phyloP scores from a whole-genome alignment of 2,113 vertebrate species.

The Bos indicus region DNA sequence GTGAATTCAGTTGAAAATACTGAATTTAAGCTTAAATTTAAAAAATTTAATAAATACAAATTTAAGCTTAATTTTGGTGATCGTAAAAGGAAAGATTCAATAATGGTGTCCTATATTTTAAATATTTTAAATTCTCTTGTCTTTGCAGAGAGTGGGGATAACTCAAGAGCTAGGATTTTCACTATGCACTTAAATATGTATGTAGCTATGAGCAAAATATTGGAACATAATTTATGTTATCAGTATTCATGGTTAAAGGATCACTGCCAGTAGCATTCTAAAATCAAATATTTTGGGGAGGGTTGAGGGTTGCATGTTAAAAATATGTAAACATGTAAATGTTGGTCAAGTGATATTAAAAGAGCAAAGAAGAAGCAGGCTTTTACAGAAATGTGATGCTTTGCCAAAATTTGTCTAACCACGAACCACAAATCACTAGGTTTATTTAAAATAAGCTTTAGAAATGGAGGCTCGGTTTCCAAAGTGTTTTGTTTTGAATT shows the following conservation, averaged over 20 bases:
- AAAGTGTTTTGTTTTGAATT: slow-evolving; percentile 48
- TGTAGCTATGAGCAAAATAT: not conserved
- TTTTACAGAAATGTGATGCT: not conserved
- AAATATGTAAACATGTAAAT: not conserved
- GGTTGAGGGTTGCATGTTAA: not conserved
- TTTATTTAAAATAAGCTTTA: slow-evolving; percentile 26
- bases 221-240: not conserved
- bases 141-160: not conserved
- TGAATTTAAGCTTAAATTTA: not conserved
- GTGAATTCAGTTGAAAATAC: not conserved
- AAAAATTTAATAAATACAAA: not conserved
- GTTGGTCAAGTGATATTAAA: not conserved
- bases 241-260: not conserved
- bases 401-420: slow-evolving; percentile 8
- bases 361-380: not conserved
- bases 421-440: not conserved
- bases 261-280: not conserved
- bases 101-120: not conserved
- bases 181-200: not conserved
- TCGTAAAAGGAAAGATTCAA: not conserved
- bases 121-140: not conserved
- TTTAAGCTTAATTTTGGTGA: not conserved
- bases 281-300: not conserved
- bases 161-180: not conserved
- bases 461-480: not conserved